Conservation (phyloP, 2,888 invertebrate species). For the Smittia aterrima region DNA sequence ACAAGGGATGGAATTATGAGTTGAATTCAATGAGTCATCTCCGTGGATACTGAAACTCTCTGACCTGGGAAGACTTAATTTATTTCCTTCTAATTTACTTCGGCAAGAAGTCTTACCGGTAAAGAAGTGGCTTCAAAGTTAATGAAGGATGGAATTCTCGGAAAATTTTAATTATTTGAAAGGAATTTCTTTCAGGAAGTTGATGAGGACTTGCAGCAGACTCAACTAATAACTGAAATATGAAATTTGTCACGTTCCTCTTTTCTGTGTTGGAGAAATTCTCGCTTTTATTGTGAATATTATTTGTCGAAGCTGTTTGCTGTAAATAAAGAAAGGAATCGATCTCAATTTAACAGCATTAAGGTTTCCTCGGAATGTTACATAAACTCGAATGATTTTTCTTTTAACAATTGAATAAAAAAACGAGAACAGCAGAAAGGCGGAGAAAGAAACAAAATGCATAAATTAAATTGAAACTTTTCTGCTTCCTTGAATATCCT, state of each 20-base stretch:
- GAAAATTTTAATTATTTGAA: no score
- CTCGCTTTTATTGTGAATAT: neutral
- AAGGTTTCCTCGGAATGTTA: neutral
- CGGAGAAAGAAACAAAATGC: slow-evolving; percentile 16
- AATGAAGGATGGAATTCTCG: no score
- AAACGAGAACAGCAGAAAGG: slow-evolving; percentile 6
- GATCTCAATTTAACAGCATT: slow-evolving; percentile 17
- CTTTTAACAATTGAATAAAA: neutral
- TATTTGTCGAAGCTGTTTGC: slow-evolving; percentile 14
- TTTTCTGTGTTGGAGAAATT: neutral
- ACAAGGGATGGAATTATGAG: neutral
- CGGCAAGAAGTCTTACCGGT: no score
- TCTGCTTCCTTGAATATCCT: neutral
- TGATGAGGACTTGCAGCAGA: neutral
- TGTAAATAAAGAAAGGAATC: slow-evolving; percentile 22
- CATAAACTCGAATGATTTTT: neutral
- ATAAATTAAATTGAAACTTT: slow-evolving; percentile 17
- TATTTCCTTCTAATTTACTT: neutral
- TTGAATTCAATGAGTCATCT: neutral
- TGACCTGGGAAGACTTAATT: neutral
- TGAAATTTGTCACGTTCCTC: slow-evolving; percentile 19
- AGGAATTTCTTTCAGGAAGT: neutral
- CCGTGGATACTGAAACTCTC: neutral
- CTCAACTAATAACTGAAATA: neutral
- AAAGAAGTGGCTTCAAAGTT: no score